A percentile compares a stretch with the other conserved stretches of the same genome.
Conservation (phyloP, 1,140 invertebrate species). For the Pseudachorutes palmiensis region DNA sequence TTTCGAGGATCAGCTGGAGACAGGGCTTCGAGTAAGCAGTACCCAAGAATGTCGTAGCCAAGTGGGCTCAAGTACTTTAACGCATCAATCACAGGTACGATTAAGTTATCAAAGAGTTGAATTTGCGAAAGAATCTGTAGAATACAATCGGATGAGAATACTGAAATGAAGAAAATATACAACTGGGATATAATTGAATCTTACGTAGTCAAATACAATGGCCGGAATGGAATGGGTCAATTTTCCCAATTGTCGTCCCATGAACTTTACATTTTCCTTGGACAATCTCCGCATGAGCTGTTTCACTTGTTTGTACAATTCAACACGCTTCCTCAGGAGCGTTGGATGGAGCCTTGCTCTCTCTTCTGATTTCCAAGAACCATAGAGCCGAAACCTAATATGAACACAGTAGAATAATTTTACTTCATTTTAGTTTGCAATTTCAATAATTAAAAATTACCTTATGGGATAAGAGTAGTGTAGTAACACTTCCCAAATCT, state of each 20-base stretch:
- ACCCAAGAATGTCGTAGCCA: conserved; percentile 93
- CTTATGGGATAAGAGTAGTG: conserved; percentile 84
- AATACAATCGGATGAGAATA: conserved; percentile 19
- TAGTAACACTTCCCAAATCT: conserved; percentile 87
- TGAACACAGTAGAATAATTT: conserved; percentile 25
- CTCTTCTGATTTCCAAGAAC: conserved; percentile 81
- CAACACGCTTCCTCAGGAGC: conserved; percentile 69
- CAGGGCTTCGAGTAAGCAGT: conserved; percentile 88
- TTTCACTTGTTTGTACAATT: conserved; percentile 83
- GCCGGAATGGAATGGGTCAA: conserved; percentile 91
- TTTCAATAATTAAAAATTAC: conserved; percentile 45
- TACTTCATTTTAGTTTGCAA: background rate
- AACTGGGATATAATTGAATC: conserved; percentile 30
- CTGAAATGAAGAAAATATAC: background rate
- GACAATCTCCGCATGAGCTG: conserved; percentile 95
- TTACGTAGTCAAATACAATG: conserved; percentile 91
- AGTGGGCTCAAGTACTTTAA: conserved; percentile 92
- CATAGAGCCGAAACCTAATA: conserved; percentile 75
- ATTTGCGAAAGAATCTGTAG: conserved; percentile 73
- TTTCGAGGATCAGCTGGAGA: conserved; percentile 44
- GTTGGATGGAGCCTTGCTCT: conserved; percentile 71
- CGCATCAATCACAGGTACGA: conserved; percentile 90
- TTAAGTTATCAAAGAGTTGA: conserved; percentile 96
- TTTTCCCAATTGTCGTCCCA: conserved; percentile 91
- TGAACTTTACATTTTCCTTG: conserved; percentile 96